These are phyloP conservation scores for Prorops nasuta DNA, from an alignment of 1,140 invertebrate species.

Conservation along the genomic window DNA sequence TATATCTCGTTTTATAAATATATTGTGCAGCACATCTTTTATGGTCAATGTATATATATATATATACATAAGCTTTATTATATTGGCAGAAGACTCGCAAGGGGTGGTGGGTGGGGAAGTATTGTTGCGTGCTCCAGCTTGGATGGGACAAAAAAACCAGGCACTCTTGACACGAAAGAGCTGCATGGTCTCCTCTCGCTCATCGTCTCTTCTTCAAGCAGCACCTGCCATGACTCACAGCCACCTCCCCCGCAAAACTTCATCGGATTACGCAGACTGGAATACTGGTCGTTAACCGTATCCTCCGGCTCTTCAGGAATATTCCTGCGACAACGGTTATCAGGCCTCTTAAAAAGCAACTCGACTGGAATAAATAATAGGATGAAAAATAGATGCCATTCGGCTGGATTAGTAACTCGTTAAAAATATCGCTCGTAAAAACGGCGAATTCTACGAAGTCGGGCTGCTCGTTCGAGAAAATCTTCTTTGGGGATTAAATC, in stretches of 20 bases:
- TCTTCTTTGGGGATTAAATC: too few relatives aligned
- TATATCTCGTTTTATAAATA: too few relatives aligned
- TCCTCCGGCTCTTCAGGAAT: conserved; percentile 25
- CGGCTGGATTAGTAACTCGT: conserved; percentile 32
- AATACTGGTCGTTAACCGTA: conserved; percentile 40
- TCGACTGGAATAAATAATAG: conserved; percentile 8
- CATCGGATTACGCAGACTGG: conserved; percentile 48
- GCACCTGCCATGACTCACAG: conserved; percentile 51
- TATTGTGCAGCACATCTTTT: too few relatives aligned
- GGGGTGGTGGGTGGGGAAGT: too few relatives aligned
- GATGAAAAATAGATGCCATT: conserved; percentile 24
- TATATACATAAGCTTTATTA: too few relatives aligned
- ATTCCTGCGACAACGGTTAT: conserved; percentile 19
- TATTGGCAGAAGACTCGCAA: too few relatives aligned
- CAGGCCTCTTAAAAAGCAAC: conserved; percentile 12
- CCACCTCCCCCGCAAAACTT: conserved; percentile 47
- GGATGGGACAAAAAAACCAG: conserved; percentile 10
- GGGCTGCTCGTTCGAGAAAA: too few relatives aligned
- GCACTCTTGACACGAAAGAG: conserved; percentile 15
- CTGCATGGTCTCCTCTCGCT: conserved; percentile 12
- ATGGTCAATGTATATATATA: too few relatives aligned
- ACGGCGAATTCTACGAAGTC: too few relatives aligned
- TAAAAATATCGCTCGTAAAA: conserved; percentile 33
- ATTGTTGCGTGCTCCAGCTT: too few relatives aligned
- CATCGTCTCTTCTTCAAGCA: conserved; percentile 26